Percentiles rank a stretch among this genome's conserved stretches.
Evolutionary conservation across 2,888 invertebrate species (phyloP).

Genomic region (Harmothoe impar): DNA sequence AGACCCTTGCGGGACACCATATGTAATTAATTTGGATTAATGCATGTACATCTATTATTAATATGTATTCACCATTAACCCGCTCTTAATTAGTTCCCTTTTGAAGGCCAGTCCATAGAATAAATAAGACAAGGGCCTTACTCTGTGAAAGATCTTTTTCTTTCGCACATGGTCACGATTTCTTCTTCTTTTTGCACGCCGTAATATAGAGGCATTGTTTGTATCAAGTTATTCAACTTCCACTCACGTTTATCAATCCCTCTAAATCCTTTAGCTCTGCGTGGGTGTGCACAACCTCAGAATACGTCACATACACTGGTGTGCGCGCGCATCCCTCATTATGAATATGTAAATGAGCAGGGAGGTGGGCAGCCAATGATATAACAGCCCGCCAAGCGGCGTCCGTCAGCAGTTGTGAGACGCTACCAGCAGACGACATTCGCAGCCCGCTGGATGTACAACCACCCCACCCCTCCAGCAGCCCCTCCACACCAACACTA

Average conservation of each 20-base stretch:
- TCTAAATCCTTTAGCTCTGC: background rate
- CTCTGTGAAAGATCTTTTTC: no score
- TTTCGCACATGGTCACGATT: no score
- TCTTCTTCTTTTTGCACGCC: no score
- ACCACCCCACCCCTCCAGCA: background rate
- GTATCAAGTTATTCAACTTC: background rate
- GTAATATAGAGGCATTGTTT: no score
- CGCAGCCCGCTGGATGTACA: background rate
- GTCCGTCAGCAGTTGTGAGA: background rate
- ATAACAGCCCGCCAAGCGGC: background rate
- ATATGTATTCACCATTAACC: no score
- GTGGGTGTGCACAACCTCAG: background rate
- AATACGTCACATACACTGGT: background rate
- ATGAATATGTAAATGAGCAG: constrained; percentile 22
- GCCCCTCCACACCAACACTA: background rate
- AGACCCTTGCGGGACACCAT: no score
- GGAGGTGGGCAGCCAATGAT: background rate
- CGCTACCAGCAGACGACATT: background rate
- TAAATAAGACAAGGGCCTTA: no score
- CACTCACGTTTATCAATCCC: background rate
- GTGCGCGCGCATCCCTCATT: constrained; percentile 15
- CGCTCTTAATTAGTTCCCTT: background rate
- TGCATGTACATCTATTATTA: no score
- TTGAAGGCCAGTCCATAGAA: no score
- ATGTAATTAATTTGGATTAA: no score